Conservation (phyloP, 2,888 invertebrate species). For the Nomada fabriciana region DNA sequence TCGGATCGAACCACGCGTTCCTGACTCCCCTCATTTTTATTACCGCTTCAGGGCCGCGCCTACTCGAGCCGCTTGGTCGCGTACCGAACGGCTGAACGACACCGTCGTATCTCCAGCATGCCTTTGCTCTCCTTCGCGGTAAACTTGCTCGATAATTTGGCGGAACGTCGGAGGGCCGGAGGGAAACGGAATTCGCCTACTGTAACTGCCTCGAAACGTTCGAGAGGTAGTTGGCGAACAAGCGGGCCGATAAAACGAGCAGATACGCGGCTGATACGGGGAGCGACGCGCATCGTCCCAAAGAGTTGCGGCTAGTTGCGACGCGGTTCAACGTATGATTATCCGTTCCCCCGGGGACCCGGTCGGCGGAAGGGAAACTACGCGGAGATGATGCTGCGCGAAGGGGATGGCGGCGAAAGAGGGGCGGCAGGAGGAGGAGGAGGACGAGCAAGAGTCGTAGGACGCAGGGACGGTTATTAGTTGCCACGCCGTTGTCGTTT, state of each 20-base stretch:
- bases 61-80: slow-evolving; percentile 37
- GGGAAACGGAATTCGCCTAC: slow-evolving; percentile 19
- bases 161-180: slow-evolving; percentile 3
- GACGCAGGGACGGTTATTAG: slow-evolving; percentile 81
- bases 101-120: not conserved
- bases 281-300: slow-evolving; percentile 53
- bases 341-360: slow-evolving; percentile 77
- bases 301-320: slow-evolving; percentile 68
- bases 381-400: slow-evolving; percentile 51
- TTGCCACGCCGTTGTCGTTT: slow-evolving; percentile 79
- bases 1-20: slow-evolving; percentile 74
- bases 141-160: not conserved
- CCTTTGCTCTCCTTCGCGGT: not conserved
- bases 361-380: slow-evolving; percentile 46
- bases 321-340: slow-evolving; percentile 79
- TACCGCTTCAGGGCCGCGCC: slow-evolving; percentile 69
- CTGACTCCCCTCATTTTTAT: slow-evolving; percentile 74
- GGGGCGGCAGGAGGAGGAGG: slow-evolving; percentile 9
- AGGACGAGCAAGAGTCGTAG: slow-evolving; percentile 35
- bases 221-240: slow-evolving; percentile 53
- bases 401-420: slow-evolving; percentile 30
- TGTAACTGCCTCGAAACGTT: slow-evolving; percentile 1
- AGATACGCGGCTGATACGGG: slow-evolving; percentile 51
- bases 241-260: slow-evolving; percentile 66
- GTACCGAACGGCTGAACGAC: not conserved